Base-by-base conservation (phyloP, 2,888 invertebrate species). In the Amblyteles armatorius region DNA sequence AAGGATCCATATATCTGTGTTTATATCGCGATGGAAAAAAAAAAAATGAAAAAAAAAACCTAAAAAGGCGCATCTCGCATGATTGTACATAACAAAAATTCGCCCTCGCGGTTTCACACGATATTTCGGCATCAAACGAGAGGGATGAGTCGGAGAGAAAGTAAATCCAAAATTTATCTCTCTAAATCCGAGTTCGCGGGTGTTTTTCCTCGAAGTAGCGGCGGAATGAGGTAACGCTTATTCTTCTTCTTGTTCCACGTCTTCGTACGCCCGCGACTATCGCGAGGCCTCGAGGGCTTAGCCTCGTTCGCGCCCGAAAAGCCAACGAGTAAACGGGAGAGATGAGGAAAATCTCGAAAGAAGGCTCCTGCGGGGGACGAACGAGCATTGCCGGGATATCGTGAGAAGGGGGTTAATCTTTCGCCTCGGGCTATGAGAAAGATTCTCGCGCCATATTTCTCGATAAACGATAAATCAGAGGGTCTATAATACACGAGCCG, bases 381-480 rank as follows among this genome's bases (percentile, higher is more conserved):
- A 40, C 67, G 22, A 55, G 60, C 57, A 19, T 65, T 79, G 44
- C 29, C 63, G 63, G 29, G 73, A 79, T 81, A 83, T 78, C 86
- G 67, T 79, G 80, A 84, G 81, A 86, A 90, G 91, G 88, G 90
- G 91, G 92, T 92, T 93, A 93, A 93, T 93, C 92, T 92, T 88
- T 87, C 55, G 84, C 88, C 83, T 88, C 87, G 79, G 87, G 90
- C 88, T 87, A 88, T 87, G 88, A 87, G 87, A 87, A 88, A 87
- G 90, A 80, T 72, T 85, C 83, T 90, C 90, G 90, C 89, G 90
- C 92, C 91, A 93, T 94, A 94, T 93, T 94, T 94, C 94, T 93
- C 93, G 93, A 94, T 94, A 93, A 93, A 93, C 93, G 89, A 94
- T 94, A 93, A 93, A 94, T 94, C 93, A 93, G 90, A 88, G 79